Evolutionary conservation across 1,140 invertebrate species (phyloP).

Genomic region (Temnothorax longispinosus): DNA sequence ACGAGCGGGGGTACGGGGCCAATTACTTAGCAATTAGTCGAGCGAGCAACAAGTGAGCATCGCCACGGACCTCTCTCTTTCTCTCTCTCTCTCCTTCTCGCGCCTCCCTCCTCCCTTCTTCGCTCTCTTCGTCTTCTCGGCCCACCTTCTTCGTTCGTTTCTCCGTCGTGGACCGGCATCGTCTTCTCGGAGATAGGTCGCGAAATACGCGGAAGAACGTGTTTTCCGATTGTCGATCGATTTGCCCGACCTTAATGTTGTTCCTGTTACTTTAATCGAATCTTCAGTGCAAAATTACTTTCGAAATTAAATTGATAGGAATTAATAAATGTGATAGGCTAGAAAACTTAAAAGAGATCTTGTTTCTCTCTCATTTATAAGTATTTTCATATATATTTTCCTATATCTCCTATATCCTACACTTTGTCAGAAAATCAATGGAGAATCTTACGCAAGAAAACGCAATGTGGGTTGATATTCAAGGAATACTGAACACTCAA

Average conservation of each 20-base stretch:
- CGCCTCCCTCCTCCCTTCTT: constrained; percentile 52
- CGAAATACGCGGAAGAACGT: constrained; percentile 34
- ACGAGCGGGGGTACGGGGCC: constrained; percentile 79
- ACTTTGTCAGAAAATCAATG: not conserved
- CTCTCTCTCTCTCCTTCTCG: constrained; percentile 49
- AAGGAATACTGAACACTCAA: not conserved
- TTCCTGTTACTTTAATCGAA: not conserved
- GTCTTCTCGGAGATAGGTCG: constrained; percentile 67
- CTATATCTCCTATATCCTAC: not conserved
- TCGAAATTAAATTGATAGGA: not conserved
- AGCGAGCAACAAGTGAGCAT: constrained; percentile 85
- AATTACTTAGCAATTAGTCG: constrained; percentile 86
- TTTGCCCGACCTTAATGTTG: constrained; percentile 1
- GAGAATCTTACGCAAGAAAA: not conserved
- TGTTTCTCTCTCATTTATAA: not conserved
- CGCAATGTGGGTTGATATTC: not conserved
- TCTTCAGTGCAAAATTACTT: not conserved
- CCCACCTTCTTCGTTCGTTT: constrained; percentile 57
- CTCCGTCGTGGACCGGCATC: constrained; percentile 56
- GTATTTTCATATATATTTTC: not conserved
- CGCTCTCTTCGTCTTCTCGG: constrained; percentile 65
- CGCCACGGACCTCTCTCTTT: constrained; percentile 77
- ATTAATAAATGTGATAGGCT: not conserved
- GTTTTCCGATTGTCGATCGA: constrained; percentile 56
- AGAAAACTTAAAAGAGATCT: not conserved